Percentiles rank a stretch among this genome's conserved stretches.
phyloP scores from a whole-genome alignment of 92 coral and sea anemone species.

The Galaxea fascicularis region DNA sequence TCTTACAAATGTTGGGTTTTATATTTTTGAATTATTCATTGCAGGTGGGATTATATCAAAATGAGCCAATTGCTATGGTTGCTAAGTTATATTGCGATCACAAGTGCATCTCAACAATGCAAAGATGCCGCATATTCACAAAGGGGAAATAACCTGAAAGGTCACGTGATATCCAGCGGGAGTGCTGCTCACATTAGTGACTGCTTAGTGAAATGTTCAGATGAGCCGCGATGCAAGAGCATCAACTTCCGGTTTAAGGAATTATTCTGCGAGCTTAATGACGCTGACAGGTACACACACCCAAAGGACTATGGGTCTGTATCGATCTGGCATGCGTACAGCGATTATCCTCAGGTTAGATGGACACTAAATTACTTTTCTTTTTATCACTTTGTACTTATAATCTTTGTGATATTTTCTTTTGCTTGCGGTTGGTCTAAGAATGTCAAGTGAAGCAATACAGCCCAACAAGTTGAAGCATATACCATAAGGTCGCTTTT shows the following conservation, averaged over 20 bases:
- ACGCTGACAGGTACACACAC: background rate
- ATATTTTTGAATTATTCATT: too few species aligned
- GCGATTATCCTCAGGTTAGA: background rate
- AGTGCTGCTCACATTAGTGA: constrained; percentile 12
- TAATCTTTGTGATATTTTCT: too few species aligned
- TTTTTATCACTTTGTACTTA: too few species aligned
- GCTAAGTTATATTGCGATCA: background rate
- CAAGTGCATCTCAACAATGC: background rate
- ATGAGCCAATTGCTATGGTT: too few species aligned
- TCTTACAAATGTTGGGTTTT: too few species aligned
- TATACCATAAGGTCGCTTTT: too few species aligned
- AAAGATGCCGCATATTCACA: background rate
- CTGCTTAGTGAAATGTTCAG: background rate
- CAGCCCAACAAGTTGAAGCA: too few species aligned
- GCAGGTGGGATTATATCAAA: too few species aligned
- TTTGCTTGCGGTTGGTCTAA: too few species aligned
- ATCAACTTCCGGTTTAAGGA: constrained; percentile 12
- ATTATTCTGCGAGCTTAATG: background rate
- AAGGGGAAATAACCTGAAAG: background rate
- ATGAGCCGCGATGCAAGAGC: background rate
- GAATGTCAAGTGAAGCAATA: too few species aligned
- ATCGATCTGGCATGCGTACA: background rate
- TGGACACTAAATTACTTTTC: too few species aligned
- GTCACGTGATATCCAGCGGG: constrained; percentile 5
- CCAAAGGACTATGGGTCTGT: background rate